These are phyloP conservation scores for Eleginops maclovinus DNA, from an alignment of 2,113 vertebrate genomes.

Conservation along the genomic window DNA sequence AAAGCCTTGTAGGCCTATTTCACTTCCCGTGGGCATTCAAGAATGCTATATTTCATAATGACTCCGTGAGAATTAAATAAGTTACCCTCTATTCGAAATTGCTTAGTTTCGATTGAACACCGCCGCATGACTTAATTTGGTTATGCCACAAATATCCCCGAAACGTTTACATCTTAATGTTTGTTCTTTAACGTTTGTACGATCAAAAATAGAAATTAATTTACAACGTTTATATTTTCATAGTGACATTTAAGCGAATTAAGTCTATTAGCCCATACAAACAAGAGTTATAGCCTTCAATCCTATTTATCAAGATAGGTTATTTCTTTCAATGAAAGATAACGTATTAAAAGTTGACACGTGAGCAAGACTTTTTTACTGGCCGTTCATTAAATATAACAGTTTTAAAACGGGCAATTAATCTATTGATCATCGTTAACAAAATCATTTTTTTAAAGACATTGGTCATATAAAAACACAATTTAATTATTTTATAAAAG, in stretches of 20 bases:
- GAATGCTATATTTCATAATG: constrained; percentile 14
- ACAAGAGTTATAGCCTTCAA: neutral
- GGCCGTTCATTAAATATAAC: neutral
- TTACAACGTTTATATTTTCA: neutral
- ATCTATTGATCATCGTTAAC: neutral
- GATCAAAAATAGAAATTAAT: neutral
- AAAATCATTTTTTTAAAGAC: neutral
- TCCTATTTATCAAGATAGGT: neutral
- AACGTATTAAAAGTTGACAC: neutral
- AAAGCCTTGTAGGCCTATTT: constrained; percentile 8
- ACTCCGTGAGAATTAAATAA: constrained; percentile 17
- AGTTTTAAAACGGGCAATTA: neutral
- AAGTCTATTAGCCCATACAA: neutral
- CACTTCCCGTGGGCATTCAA: constrained; percentile 4
- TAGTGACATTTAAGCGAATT: neutral
- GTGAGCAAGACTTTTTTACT: neutral
- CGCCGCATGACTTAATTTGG: neutral
- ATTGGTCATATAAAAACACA: neutral
- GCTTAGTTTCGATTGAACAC: neutral
- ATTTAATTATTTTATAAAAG: neutral
- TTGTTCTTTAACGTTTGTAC: neutral
- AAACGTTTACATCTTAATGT: neutral
- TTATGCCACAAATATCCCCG: neutral
- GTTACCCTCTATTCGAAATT: neutral
- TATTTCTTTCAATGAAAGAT: neutral